Evolutionary conservation across 2,113 vertebrate genomes (phyloP), one percentile per base, ranked within the genome.

Genomic region (Oenanthe oenanthe): DNA sequence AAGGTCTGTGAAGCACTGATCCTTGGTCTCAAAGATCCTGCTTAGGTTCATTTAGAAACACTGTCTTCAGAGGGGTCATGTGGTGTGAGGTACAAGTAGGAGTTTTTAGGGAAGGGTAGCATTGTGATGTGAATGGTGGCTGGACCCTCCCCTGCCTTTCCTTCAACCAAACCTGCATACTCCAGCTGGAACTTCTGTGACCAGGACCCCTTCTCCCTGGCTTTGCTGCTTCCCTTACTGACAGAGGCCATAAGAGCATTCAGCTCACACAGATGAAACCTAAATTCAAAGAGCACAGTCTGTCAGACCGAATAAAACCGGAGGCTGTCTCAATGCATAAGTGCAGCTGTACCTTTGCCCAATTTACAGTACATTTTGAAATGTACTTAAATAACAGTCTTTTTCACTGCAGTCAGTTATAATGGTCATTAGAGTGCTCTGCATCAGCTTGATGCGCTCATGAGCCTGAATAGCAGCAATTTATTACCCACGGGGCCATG

Each of bases 341-440:
- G 66, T 43, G 42, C 32, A 85, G 92, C 89, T 95, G 87, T 86
- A 96, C 90, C 93, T 87, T 96, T 82, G 86, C 80, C 79, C 94
- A 96, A 91, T 96, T 97, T 96, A 80, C 80, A 85, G 89, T 89
- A 91, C 85, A 85, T 94, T 97, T 71, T 93, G 90, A 96, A 95
- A 96, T 94, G 67, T 95, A 89, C 92, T 96, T 82, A 92, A 89
- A 93, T 96, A 96, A 90, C 85, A 58, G 80, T 53, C 88, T 25
- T 96, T 88, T 93, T 85, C 89, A 86, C 89, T 76, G 82, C 88
- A 85, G 89, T 86, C 84, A 54, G 63, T 93, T 97, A 74, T 92
- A 92, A 96, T 73, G 92, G 80, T 97, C 94, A 96, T 97, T 96
- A 96, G 80, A 94, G 87, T 85, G 71, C 88, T 87, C 75, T 78